Base-by-base conservation (phyloP, 2,797 vertebrate species). In the Lerista edwardsae region DNA sequence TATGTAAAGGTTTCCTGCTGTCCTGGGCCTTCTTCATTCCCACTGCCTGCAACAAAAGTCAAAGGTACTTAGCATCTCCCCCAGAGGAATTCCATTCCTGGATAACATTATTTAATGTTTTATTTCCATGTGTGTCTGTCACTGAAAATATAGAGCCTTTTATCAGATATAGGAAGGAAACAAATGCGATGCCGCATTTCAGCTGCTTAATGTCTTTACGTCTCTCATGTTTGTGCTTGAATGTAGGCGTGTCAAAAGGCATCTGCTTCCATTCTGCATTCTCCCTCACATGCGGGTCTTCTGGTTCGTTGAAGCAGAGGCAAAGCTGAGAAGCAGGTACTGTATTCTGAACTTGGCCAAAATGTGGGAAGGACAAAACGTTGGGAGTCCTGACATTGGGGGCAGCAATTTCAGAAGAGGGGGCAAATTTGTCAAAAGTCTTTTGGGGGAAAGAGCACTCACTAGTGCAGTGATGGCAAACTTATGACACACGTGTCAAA, bases 101-200 rank as follows among this genome's bases (percentile, higher is more conserved):
- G 36, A 34, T 39, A 44, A 31, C 55, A 34, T 65, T 65, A 80
- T 68, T 59, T 75, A 80, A 68, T 34, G 5, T 27, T 80, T 68
- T 36, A 57, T 67, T 75, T 51, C 76, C 19, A 79, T 79, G 44
- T 79, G 23, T 82, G 17, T 65, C 31, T 79, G 68, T 65, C 68
- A 73, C 55, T 55, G 39, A 64, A 59, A 72, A 84, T 73, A 79
- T 73, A 51, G 64, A 72, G 41, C 31, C 34, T 68, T 72, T 84
- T 39, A 73, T 73, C 76, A 79, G 59, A 84, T 65, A 73, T 79
- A 64, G 44, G 14, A 64, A 44, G 78, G 76, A 64, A 84, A 73
- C n/a, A 73, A 55, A 79, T 55, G 41, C 57, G n/a, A 55, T 78
- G 67, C 55, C 15, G n/a, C 39, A 72, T 44, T 78, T 62, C 39